Evolutionary conservation across 2,113 vertebrate genomes (phyloP).

Genomic region (Talpa occidentalis): DNA sequence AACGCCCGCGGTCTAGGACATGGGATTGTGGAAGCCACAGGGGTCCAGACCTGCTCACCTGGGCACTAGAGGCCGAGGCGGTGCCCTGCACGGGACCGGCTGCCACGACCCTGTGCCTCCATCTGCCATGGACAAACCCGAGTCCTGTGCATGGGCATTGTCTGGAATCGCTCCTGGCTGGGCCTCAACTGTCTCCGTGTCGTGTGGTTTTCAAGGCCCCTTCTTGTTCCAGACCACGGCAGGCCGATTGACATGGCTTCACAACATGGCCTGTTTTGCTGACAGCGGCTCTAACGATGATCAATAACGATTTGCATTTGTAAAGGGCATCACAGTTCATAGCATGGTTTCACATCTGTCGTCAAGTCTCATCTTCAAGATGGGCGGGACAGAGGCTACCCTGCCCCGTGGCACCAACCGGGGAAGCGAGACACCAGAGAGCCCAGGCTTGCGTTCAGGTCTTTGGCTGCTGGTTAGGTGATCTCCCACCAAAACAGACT

Average conservation of each 20-base stretch:
- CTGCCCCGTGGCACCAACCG: not conserved
- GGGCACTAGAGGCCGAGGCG: not conserved
- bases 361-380: not conserved
- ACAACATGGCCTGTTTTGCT: not conserved
- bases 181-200: not conserved
- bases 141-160: accelerated
- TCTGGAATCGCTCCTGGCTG: too few relatives aligned
- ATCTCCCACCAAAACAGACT: not conserved
- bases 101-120: accelerated
- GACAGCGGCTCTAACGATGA: not conserved
- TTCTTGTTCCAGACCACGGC: not conserved
- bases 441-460: not conserved
- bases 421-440: not conserved
- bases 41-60: not conserved
- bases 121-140: not conserved
- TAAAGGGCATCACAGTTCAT: not conserved
- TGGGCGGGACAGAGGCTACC: not conserved
- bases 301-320: constrained; percentile 28
- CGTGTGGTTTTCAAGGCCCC: not conserved
- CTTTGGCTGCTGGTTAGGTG: too few relatives aligned
- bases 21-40: not conserved
- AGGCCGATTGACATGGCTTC: not conserved
- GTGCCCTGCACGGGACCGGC: accelerated
- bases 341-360: not conserved
- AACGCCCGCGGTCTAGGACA: not conserved